phyloP scores from a whole-genome alignment of 1,140 invertebrate genomes.

The Drosophila pruinosa region DNA sequence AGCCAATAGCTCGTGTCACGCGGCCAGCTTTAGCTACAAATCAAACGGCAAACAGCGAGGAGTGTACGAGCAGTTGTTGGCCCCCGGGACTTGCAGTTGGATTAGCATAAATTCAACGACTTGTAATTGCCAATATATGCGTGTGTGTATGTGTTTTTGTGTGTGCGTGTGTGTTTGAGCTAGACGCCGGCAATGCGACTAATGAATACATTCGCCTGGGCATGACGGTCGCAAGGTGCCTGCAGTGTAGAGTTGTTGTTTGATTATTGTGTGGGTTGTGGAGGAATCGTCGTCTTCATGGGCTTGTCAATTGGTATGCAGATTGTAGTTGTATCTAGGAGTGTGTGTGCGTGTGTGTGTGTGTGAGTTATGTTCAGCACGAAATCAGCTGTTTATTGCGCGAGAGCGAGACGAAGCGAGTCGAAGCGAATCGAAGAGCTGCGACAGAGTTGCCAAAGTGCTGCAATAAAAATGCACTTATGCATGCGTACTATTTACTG shows the following conservation, averaged over 20 bases:
- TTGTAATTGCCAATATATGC: conserved; percentile 43
- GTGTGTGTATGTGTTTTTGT: not conserved
- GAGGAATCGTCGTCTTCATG: conserved; percentile 24
- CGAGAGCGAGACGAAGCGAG: not conserved
- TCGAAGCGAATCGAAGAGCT: conserved; percentile 9
- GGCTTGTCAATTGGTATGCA: conserved; percentile 41
- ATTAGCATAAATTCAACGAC: conserved; percentile 75
- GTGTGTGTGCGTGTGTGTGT: not conserved
- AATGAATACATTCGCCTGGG: conserved; percentile 70
- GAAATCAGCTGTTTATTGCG: conserved; percentile 16
- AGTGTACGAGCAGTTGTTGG: conserved; percentile 44
- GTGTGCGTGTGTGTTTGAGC: conserved; percentile 5
- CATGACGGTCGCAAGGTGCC: conserved; percentile 25
- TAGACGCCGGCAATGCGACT: conserved; percentile 55
- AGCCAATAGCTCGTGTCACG: conserved; percentile 16
- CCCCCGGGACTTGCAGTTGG: conserved; percentile 61
- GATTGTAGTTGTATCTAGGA: conserved; percentile 1
- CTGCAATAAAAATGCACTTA: conserved; percentile 38
- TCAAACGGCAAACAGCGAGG: conserved; percentile 23
- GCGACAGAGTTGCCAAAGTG: conserved; percentile 40
- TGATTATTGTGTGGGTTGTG: conserved; percentile 8
- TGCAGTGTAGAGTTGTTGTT: conserved; percentile 13
- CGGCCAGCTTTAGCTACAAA: conserved; percentile 1
- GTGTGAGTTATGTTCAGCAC: not conserved
- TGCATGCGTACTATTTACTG: conserved; percentile 11